A percentile compares a stretch with the other conserved stretches of the same genome.
phyloP scores from a whole-genome alignment of 2,888 invertebrate genomes.

The Stenoptilia bipunctidactyla region DNA sequence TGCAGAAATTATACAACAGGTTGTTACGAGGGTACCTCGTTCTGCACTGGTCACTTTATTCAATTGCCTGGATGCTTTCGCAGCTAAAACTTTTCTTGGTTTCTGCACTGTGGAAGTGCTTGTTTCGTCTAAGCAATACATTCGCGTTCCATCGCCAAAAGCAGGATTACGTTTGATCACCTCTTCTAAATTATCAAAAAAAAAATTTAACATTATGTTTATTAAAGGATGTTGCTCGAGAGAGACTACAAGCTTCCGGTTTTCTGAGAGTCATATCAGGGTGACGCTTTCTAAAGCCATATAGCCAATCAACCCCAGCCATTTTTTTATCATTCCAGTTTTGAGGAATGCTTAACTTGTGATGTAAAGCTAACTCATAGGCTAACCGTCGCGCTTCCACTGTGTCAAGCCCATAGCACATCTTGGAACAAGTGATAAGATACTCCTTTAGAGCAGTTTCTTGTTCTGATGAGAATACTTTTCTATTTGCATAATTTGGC shows the following conservation, averaged over 20 bases:
- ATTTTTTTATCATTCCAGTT: not conserved
- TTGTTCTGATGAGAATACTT: constrained; percentile 7
- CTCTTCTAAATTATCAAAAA: constrained; percentile 10
- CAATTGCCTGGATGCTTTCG: too few relatives aligned
- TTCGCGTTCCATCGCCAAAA: constrained; percentile 14
- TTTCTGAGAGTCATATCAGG: constrained; percentile 8
- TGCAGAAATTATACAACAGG: too few relatives aligned
- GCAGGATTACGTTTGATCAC: constrained; percentile 4
- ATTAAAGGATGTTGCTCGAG: constrained; percentile 17
- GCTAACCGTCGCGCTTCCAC: constrained; percentile 2
- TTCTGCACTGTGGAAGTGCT: constrained; percentile 14
- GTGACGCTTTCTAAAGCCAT: not conserved
- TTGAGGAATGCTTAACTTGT: not conserved
- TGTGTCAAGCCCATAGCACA: constrained; percentile 4
- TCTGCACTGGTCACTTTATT: too few relatives aligned
- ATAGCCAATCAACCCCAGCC: not conserved
- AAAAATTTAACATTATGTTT: constrained; percentile 6
- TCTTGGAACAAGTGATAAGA: constrained; percentile 7
- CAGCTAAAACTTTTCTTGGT: constrained; percentile 9
- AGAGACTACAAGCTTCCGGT: constrained; percentile 19
- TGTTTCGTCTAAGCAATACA: constrained; percentile 15
- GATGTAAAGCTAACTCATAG: constrained; percentile 4
- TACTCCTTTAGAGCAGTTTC: constrained; percentile 5
- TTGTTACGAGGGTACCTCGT: too few relatives aligned
- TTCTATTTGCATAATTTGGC: constrained; percentile 10